These are phyloP conservation scores for Watsonalla cultraria DNA, from an alignment of 2,888 invertebrate genomes.

Conservation along the genomic window DNA sequence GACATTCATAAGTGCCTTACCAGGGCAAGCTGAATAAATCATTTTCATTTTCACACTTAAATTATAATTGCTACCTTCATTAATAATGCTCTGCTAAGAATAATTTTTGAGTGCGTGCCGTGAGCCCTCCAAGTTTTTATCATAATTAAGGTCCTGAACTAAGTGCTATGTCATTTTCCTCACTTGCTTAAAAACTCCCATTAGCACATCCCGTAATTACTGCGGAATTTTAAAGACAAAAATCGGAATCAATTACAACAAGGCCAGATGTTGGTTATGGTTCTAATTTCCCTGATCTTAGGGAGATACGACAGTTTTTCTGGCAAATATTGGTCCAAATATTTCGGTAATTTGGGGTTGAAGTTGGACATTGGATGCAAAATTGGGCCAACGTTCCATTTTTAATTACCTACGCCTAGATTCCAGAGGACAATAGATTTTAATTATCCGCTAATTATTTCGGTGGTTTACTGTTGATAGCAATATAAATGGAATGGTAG, in stretches of 20 bases:
- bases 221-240: not conserved
- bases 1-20: too few species aligned
- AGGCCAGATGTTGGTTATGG: not conserved
- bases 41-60: too few species aligned
- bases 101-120: too few species aligned
- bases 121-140: too few species aligned
- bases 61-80: too few species aligned
- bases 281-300: not conserved
- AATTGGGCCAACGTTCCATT: constrained; percentile 11
- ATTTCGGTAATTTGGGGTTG: too few species aligned
- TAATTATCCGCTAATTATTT: constrained; percentile 23
- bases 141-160: too few species aligned
- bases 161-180: too few species aligned
- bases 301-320: not conserved
- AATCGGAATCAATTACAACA: not conserved
- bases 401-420: constrained; percentile 16
- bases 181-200: not conserved
- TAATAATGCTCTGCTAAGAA: too few species aligned
- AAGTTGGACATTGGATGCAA: not conserved
- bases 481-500: constrained; percentile 2
- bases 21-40: too few species aligned
- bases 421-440: constrained; percentile 19
- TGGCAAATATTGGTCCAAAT: not conserved
- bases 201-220: not conserved
- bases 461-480: constrained; percentile 2